phyloP scores from a whole-genome alignment of 2,888 invertebrate genomes.

The Petrolisthes cinctipes region DNA sequence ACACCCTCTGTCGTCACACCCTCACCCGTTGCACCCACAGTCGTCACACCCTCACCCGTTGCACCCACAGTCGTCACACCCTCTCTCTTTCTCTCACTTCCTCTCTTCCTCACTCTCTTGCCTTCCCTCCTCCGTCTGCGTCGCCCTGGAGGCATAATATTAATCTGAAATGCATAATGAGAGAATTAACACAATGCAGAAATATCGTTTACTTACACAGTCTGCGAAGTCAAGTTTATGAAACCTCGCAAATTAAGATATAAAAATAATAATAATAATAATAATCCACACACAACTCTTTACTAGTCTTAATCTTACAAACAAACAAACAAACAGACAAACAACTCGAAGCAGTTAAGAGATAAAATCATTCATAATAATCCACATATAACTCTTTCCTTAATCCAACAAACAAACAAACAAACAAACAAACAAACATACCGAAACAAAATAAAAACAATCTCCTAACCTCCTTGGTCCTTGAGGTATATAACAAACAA shows the following conservation, averaged over 20 bases:
- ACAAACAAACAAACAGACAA: background rate
- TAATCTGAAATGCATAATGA: background rate
- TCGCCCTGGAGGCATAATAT: constrained; percentile 3
- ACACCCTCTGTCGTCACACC: too few species aligned
- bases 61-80: background rate
- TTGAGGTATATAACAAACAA: background rate
- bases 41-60: too few species aligned
- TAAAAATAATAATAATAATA: background rate
- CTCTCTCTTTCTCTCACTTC: background rate
- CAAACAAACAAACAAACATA: background rate
- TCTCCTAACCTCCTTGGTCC: background rate
- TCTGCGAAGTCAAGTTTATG: background rate
- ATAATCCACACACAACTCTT: background rate
- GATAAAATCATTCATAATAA: too few species aligned
- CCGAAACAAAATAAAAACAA: background rate
- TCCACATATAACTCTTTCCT: background rate
- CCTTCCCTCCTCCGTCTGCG: background rate
- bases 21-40: too few species aligned
- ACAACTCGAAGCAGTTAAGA: background rate
- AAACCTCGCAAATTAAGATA: background rate
- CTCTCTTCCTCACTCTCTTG: background rate
- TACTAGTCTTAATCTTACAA: background rate
- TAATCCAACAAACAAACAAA: background rate
- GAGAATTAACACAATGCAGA: background rate
- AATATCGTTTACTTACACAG: background rate